phyloP scores from a whole-genome alignment of 2,113 vertebrate genomes.

The Amia ocellicauda region DNA sequence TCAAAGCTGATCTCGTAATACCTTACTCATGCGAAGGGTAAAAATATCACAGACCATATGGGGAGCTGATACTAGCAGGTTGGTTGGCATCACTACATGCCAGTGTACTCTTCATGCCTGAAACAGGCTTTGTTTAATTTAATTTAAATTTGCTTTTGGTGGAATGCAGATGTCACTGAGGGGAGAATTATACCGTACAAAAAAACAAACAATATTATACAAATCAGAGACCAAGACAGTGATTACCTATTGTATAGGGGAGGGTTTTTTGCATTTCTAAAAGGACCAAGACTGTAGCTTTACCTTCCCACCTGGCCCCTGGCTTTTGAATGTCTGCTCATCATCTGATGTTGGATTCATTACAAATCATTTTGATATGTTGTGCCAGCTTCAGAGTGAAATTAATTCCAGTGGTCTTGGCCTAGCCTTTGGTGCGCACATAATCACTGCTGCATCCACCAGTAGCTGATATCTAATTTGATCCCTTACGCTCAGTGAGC shows the following conservation, averaged over 20 bases:
- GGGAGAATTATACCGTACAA: no score
- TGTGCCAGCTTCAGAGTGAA: no score
- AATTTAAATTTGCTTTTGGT: slow-evolving; percentile 17
- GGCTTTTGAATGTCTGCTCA: slow-evolving; percentile 2
- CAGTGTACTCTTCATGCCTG: slow-evolving; percentile 30
- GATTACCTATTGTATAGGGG: not conserved
- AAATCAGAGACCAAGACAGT: not conserved
- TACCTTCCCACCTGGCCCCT: not conserved
- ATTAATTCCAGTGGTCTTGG: no score
- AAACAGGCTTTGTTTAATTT: slow-evolving; percentile 23
- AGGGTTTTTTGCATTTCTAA: not conserved
- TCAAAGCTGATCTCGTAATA: slow-evolving; percentile 38
- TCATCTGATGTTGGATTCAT: no score
- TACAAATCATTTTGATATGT: no score
- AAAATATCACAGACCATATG: slow-evolving; percentile 49
- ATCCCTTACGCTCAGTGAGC: no score
- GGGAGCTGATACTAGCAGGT: slow-evolving; percentile 55
- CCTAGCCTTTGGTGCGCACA: no score
- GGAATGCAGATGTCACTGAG: not conserved
- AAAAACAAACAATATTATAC: not conserved
- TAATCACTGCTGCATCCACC: no score
- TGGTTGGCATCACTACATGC: slow-evolving; percentile 33
- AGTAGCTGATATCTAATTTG: no score
- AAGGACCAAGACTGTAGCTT: not conserved
- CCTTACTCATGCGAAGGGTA: slow-evolving; percentile 34